phyloP scores from a whole-genome alignment of 2,888 invertebrate genomes.

The Agrotis segetum region DNA sequence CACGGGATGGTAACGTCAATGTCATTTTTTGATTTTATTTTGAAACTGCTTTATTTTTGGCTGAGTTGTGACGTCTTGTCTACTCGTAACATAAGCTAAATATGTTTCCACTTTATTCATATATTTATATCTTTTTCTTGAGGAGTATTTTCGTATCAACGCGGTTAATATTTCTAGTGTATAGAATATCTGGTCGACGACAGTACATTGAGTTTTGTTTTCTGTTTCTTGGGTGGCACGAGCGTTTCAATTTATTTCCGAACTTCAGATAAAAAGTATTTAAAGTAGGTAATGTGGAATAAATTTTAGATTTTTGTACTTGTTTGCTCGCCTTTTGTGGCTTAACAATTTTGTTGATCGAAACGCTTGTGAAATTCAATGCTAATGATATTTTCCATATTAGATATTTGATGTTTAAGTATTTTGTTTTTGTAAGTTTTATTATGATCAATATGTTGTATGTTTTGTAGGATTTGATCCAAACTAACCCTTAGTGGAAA shows the following conservation, averaged over 20 bases:
- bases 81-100: constrained; percentile 46
- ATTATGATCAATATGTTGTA: neutral
- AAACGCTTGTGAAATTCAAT: constrained; percentile 62
- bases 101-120: constrained; percentile 55
- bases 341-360: constrained; percentile 60
- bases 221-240: constrained; percentile 70
- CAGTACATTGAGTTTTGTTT: constrained; percentile 66
- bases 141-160: constrained; percentile 60
- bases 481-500: too few species aligned
- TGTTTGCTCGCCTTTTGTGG: constrained; percentile 55
- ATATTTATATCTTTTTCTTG: constrained; percentile 64
- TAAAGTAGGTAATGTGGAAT: constrained; percentile 69
- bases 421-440: constrained; percentile 14
- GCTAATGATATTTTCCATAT: constrained; percentile 58
- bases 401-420: constrained; percentile 33
- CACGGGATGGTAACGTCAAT: neutral
- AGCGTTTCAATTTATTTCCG: constrained; percentile 69
- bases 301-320: constrained; percentile 60
- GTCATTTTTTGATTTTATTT: neutral
- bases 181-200: constrained; percentile 64
- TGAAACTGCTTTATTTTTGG: neutral
- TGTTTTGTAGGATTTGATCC: too few species aligned
- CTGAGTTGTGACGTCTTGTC: constrained; percentile 21
- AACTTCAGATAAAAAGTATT: constrained; percentile 73
- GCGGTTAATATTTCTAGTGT: constrained; percentile 66